Evolutionary conservation across 37 sponge, comb jelly and placozoan genomes (phyloP).

Genomic region (Halichondria panicea): DNA sequence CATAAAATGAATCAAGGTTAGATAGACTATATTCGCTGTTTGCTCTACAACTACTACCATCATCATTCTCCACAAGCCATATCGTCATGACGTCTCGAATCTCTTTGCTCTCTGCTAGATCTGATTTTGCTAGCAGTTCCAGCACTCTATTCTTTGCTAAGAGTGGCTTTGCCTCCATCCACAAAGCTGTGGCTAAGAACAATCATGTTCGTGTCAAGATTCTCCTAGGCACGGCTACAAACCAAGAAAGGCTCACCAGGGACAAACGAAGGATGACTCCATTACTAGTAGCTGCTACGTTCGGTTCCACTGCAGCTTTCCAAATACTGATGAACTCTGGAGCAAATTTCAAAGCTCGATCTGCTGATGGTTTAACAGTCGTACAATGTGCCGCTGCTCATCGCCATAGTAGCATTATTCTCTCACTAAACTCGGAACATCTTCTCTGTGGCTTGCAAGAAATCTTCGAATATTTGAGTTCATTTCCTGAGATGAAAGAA

Average conservation of each 20-base stretch:
- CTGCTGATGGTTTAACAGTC: slow-evolving; percentile 1
- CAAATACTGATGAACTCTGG: slow-evolving; percentile 14
- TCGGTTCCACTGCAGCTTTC: slow-evolving; percentile 14
- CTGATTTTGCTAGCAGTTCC: too few relatives aligned
- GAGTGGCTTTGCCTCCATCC: slow-evolving; percentile 22
- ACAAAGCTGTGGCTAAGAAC: slow-evolving; percentile 30
- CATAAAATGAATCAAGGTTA: too few relatives aligned
- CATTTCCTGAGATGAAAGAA: not conserved
- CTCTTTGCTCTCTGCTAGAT: too few relatives aligned
- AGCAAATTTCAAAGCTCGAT: slow-evolving; percentile 2
- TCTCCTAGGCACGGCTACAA: not conserved
- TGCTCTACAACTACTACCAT: too few relatives aligned
- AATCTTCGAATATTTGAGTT: not conserved
- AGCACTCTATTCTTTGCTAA: too few relatives aligned
- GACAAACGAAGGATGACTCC: slow-evolving; percentile 19
- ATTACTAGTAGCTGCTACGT: slow-evolving; percentile 29
- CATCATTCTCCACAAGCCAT: too few relatives aligned
- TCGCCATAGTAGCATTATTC: slow-evolving; percentile 5
- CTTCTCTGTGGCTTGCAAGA: slow-evolving; percentile 5
- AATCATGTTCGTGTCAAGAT: not conserved
- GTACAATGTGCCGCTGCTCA: slow-evolving; percentile 23
- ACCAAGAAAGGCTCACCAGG: slow-evolving; percentile 4
- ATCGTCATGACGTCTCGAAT: too few relatives aligned
- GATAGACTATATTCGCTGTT: too few relatives aligned
- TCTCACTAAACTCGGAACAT: not conserved